Conservation (phyloP, 2,113 vertebrate species). For the Varanus komodoensis region DNA sequence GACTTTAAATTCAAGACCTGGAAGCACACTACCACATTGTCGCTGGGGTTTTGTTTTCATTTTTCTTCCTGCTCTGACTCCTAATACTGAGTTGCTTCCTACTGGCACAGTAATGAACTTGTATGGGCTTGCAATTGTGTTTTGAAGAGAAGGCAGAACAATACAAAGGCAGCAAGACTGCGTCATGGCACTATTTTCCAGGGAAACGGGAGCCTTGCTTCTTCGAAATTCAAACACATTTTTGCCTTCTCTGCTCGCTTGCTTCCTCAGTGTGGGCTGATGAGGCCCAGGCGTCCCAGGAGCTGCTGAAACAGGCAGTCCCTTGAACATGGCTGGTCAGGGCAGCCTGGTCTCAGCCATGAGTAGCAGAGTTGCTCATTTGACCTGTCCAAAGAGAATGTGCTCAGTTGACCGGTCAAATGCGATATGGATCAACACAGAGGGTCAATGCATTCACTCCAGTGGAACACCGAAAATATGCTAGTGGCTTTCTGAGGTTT, state of each 20-base stretch:
- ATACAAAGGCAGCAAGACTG: slow-evolving; percentile 28
- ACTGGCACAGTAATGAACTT: slow-evolving; percentile 33
- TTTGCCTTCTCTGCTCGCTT: too few species aligned
- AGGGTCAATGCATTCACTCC: too few species aligned
- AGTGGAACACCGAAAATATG: not conserved
- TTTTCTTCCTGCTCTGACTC: slow-evolving; percentile 34
- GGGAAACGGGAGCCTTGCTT: not conserved
- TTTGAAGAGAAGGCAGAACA: slow-evolving; percentile 48
- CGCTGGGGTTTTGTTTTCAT: not conserved
- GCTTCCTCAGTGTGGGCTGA: not conserved
- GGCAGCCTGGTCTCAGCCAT: too few species aligned
- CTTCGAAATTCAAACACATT: slow-evolving; percentile 12
- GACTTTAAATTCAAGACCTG: slow-evolving; percentile 40
- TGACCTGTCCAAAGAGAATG: not conserved
- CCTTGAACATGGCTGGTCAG: not conserved
- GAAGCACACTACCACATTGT: not conserved
- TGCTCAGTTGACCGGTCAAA: not conserved
- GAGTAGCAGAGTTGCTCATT: too few species aligned
- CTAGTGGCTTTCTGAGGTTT: not conserved
- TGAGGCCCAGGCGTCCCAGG: not conserved
- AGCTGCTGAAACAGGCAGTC: not conserved
- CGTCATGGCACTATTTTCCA: not conserved
- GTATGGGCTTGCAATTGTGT: not conserved
- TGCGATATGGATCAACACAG: not conserved
- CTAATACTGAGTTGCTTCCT: slow-evolving; percentile 31